These are phyloP conservation scores for Spheniscus mendiculus DNA, from an alignment of 2,113 vertebrate genomes.

Conservation along the genomic window DNA sequence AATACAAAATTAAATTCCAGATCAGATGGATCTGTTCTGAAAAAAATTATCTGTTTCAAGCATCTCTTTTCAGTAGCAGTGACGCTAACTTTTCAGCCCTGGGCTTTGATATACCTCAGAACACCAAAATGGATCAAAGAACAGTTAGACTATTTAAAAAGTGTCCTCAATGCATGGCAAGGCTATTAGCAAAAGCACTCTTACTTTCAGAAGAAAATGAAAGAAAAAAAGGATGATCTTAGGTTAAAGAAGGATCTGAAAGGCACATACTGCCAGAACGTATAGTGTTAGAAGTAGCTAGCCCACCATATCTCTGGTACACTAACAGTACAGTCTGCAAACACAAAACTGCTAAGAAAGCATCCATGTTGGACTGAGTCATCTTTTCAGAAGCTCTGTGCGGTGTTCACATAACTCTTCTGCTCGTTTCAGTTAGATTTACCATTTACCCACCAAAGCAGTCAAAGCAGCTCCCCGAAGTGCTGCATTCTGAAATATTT, in stretches of 20 bases:
- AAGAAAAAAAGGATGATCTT: background rate
- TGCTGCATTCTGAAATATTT: background rate
- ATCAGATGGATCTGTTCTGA: background rate
- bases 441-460: background rate
- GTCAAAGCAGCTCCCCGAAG: background rate
- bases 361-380: background rate
- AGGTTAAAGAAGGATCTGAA: background rate
- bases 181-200: background rate
- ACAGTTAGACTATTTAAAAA: background rate
- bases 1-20: background rate
- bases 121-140: background rate
- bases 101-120: background rate
- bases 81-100: background rate
- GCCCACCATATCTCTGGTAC: background rate
- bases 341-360: background rate
- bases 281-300: background rate
- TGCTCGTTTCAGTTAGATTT: background rate
- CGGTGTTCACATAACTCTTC: rapidly evolving
- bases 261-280: background rate
- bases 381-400: background rate
- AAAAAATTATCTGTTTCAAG: background rate
- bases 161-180: background rate
- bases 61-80: background rate
- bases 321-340: background rate
- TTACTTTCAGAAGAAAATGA: background rate